phyloP scores from a whole-genome alignment of 2,888 invertebrate genomes.

The Cheilosia vulpina region DNA sequence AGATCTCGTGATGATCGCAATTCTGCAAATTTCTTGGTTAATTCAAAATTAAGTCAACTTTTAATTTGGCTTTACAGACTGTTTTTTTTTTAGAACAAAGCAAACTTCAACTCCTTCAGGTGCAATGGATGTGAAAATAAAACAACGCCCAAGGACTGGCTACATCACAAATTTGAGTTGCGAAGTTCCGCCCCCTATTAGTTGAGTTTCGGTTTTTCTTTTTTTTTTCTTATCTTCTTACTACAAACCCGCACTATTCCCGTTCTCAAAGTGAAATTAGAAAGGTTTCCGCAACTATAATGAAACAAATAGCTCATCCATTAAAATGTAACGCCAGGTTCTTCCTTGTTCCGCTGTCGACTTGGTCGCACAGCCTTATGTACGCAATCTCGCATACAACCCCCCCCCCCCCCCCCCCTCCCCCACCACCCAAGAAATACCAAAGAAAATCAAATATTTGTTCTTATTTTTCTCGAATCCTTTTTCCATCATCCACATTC shows the following conservation, averaged over 20 bases:
- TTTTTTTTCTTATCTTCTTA: neutral
- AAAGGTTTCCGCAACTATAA: neutral
- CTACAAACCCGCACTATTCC: neutral
- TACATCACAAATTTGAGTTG: no score
- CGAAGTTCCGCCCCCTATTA: neutral
- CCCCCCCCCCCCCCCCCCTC: no score
- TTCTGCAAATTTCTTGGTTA: no score
- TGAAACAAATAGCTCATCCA: neutral
- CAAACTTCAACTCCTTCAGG: no score
- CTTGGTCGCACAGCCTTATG: neutral
- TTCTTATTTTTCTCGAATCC: conserved; percentile 35
- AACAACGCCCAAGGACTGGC: no score
- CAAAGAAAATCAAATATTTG: conserved; percentile 59
- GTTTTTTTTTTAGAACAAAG: no score
- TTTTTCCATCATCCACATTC: conserved; percentile 3
- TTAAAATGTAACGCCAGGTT: neutral
- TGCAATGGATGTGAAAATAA: no score
- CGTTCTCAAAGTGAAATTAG: neutral
- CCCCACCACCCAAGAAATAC: conserved; percentile 19
- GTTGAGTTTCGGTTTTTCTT: neutral
- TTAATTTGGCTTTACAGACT: no score
- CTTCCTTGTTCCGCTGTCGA: neutral
- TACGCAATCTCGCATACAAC: neutral
- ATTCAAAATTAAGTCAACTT: no score
- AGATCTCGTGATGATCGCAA: no score